These are phyloP conservation scores for Drosophila suboccidentalis DNA, from an alignment of 2,888 invertebrate species.

Conservation along the genomic window DNA sequence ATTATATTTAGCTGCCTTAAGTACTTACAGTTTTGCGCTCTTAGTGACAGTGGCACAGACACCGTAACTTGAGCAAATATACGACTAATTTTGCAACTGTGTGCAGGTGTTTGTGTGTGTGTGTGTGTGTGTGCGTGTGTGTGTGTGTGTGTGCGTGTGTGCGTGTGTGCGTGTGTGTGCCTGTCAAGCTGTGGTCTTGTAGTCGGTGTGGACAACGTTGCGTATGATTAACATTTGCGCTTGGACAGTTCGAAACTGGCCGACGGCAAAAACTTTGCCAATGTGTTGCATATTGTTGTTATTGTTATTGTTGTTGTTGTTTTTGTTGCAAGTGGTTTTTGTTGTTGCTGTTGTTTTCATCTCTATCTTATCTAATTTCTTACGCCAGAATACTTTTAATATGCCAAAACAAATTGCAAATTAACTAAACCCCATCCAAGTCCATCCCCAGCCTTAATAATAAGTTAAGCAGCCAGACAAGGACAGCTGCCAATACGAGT, in stretches of 20 bases:
- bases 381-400: constrained; percentile 62
- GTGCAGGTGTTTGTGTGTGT: constrained; percentile 3
- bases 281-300: constrained; percentile 9
- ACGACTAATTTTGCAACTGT: constrained; percentile 24
- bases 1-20: constrained; percentile 81
- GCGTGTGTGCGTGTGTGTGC: constrained; percentile 13
- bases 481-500: neutral
- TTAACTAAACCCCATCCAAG: constrained; percentile 31
- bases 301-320: constrained; percentile 6
- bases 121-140: constrained; percentile 1
- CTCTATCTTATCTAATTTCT: constrained; percentile 47
- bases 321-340: neutral
- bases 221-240: constrained; percentile 62
- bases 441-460: neutral
- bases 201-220: constrained; percentile 50
- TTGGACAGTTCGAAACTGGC: constrained; percentile 47
- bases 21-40: constrained; percentile 80
- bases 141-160: constrained; percentile 9
- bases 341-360: constrained; percentile 9
- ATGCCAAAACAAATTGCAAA: constrained; percentile 56
- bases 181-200: neutral
- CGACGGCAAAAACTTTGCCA: constrained; percentile 38
- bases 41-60: constrained; percentile 61
- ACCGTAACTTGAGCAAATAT: constrained; percentile 42
- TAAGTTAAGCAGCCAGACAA: neutral